Percentiles rank a stretch among this genome's conserved stretches.
phyloP scores from a whole-genome alignment of 2,888 invertebrate species.

The Cephonodes hylas region DNA sequence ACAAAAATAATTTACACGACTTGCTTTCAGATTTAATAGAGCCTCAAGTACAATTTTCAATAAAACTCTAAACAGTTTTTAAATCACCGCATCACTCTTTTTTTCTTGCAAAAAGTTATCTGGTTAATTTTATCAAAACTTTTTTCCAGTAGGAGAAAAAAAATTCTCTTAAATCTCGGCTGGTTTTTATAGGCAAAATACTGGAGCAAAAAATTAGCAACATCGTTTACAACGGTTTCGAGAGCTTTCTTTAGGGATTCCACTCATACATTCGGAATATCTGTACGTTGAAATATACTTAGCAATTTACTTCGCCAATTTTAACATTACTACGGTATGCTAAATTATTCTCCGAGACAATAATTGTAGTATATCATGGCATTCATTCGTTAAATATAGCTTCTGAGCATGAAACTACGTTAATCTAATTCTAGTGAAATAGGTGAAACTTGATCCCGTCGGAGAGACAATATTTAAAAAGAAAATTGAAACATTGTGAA shows the following conservation, averaged over 20 bases:
- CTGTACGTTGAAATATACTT: not conserved
- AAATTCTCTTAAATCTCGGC: not conserved
- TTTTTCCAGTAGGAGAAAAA: not conserved
- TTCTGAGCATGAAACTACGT: not conserved
- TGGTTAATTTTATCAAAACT: constrained; percentile 1
- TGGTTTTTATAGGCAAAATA: not conserved
- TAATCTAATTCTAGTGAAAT: not conserved
- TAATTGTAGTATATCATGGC: not conserved
- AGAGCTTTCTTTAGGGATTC: not conserved
- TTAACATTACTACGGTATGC: not conserved
- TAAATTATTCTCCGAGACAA: not conserved
- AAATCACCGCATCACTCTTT: not conserved
- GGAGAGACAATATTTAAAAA: not conserved
- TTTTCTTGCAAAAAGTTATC: not conserved
- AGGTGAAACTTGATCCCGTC: not conserved
- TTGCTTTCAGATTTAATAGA: not conserved
- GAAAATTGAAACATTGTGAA: no score
- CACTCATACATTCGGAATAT: not conserved
- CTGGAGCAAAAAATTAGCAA: not conserved
- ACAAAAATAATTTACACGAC: not conserved
- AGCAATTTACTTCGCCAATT: not conserved
- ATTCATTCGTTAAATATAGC: not conserved
- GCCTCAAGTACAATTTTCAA: not conserved
- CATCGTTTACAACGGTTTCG: not conserved
- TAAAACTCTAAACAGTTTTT: not conserved